These are phyloP conservation scores for Dusona sp. DNA, from an alignment of 2,888 invertebrate species.

Conservation along the genomic window DNA sequence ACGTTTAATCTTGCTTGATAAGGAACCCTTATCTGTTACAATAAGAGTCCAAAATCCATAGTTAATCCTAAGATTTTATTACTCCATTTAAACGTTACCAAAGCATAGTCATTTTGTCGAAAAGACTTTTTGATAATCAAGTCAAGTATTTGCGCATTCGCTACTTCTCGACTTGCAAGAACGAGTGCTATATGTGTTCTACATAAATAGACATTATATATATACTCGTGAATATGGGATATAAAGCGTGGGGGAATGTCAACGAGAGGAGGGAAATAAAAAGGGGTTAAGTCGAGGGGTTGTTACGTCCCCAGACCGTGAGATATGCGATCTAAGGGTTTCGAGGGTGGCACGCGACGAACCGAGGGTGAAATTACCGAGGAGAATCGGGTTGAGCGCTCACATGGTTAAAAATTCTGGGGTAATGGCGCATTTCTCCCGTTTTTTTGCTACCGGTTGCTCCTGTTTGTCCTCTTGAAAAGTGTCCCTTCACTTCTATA, in stretches of 20 bases:
- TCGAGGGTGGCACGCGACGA: slow-evolving; percentile 66
- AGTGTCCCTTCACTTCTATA: slow-evolving; percentile 27
- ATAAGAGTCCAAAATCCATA: slow-evolving; percentile 14
- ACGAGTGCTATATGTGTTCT: slow-evolving; percentile 13
- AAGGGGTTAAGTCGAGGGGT: slow-evolving; percentile 45
- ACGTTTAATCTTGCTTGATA: slow-evolving; percentile 39
- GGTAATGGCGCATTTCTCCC: slow-evolving; percentile 27
- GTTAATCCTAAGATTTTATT: slow-evolving; percentile 55
- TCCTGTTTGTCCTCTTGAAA: slow-evolving; percentile 35
- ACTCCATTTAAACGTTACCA: slow-evolving; percentile 10
- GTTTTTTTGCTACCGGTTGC: slow-evolving; percentile 26
- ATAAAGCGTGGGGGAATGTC: slow-evolving; percentile 1
- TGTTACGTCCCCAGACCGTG: slow-evolving; percentile 37
- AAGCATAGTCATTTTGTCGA: slow-evolving; percentile 8
- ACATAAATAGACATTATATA: background rate
- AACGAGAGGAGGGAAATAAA: slow-evolving; percentile 17
- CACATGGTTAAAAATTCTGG: slow-evolving; percentile 47
- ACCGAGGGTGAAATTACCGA: slow-evolving; percentile 62
- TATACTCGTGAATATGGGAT: background rate
- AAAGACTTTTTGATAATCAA: slow-evolving; percentile 31
- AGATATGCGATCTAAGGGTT: slow-evolving; percentile 70
- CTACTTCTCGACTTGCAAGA: slow-evolving; percentile 26
- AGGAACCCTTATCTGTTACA: slow-evolving; percentile 36
- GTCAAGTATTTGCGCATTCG: slow-evolving; percentile 14
- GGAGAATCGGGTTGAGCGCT: slow-evolving; percentile 70